These are phyloP conservation scores for Scelioninae gen. 1 DNA, from an alignment of 2,888 invertebrate genomes.

Conservation along the genomic window DNA sequence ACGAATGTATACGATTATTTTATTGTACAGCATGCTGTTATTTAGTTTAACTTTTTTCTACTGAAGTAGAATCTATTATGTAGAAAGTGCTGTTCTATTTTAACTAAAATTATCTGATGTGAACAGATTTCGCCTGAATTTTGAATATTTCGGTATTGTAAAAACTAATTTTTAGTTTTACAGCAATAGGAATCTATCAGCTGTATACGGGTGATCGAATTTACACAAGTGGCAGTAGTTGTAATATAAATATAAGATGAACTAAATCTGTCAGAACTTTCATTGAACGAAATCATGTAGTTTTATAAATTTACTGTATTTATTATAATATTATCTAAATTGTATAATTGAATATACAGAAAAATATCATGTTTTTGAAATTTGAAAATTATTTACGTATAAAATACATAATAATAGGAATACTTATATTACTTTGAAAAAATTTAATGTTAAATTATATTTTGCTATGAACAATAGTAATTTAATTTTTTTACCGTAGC, in stretches of 20 bases:
- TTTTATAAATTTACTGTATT: too few relatives aligned
- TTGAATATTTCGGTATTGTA: slow-evolving; percentile 26
- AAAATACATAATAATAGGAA: too few relatives aligned
- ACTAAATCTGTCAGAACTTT: slow-evolving; percentile 46
- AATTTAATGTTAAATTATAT: too few relatives aligned
- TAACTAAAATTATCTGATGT: slow-evolving; percentile 31
- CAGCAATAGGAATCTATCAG: slow-evolving; percentile 15
- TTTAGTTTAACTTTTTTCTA: slow-evolving; percentile 22
- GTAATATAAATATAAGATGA: slow-evolving; percentile 20
- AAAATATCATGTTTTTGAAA: not conserved
- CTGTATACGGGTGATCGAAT: slow-evolving; percentile 8
- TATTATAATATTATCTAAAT: not conserved
- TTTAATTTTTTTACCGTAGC: not conserved
- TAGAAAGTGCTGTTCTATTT: slow-evolving; percentile 56
- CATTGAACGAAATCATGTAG: slow-evolving; percentile 7
- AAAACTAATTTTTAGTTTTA: slow-evolving; percentile 1
- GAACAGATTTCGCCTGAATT: slow-evolving; percentile 15
- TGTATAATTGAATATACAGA: slow-evolving; percentile 11
- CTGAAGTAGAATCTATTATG: slow-evolving; percentile 44
- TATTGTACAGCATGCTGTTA: slow-evolving; percentile 28
- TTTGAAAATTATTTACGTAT: too few relatives aligned
- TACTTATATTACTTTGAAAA: too few relatives aligned
- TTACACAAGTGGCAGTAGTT: slow-evolving; percentile 4
- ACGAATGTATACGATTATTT: slow-evolving; percentile 37
- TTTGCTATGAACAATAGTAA: not conserved